Conservation (phyloP, 2,888 invertebrate genomes). For the Kryphioiulus occultus region DNA sequence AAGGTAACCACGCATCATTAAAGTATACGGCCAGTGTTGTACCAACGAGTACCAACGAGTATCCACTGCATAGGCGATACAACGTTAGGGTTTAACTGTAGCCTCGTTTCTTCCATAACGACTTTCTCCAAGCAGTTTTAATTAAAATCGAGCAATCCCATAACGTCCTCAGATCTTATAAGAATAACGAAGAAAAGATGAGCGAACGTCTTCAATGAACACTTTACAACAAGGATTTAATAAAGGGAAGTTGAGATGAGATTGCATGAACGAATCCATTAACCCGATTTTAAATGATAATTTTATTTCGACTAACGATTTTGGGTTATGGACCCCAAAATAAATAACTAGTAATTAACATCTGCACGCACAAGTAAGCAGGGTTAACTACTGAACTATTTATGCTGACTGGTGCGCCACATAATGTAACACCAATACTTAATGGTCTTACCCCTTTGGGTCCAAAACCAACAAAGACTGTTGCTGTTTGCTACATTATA, state of each 20-base stretch:
- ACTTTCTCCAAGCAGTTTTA: neutral
- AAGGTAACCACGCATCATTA: too few relatives aligned
- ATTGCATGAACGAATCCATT: neutral
- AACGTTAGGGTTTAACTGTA: too few relatives aligned
- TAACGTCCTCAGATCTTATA: neutral
- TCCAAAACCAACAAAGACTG: neutral
- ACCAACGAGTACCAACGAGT: too few relatives aligned
- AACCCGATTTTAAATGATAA: neutral
- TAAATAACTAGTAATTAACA: too few relatives aligned
- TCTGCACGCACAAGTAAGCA: too few relatives aligned
- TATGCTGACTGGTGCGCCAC: too few relatives aligned
- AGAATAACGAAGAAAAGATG: neutral
- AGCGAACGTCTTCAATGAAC: neutral
- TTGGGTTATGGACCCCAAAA: too few relatives aligned
- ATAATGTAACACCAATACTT: too few relatives aligned
- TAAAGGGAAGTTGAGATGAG: neutral
- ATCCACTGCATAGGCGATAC: too few relatives aligned
- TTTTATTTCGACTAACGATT: neutral
- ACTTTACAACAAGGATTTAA: neutral
- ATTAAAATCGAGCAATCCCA: conserved; percentile 7
- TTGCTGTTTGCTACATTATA: neutral
- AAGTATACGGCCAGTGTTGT: too few relatives aligned
- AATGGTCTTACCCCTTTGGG: neutral
- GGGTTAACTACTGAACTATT: too few relatives aligned
- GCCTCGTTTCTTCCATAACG: neutral